Evolutionary conservation across 2,888 invertebrate species (phyloP), one percentile per base, ranked within the genome.

Genomic region (Drosophila putrida): DNA sequence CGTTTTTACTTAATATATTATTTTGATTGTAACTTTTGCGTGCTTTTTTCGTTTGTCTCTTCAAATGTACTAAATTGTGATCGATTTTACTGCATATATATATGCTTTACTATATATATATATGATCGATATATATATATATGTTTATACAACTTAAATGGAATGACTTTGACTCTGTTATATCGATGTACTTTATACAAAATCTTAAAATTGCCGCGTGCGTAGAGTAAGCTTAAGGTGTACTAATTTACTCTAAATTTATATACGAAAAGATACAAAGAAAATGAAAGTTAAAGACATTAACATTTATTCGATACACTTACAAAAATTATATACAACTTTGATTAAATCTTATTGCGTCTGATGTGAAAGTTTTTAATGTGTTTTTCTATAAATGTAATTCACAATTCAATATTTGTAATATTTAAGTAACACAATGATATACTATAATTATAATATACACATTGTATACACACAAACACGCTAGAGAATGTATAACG

Each of bases 111-210:
- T 39, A 27, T 27, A 54, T 13, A 50, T n/a, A 36, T 9, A 41
- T 13, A n/a, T n/a, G n/a, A n/a, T n/a, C n/a, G n/a, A n/a, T 25
- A 54, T 27, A 44, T 20, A 31, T 35, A 43, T 50, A 41, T 55
- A 31, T 41, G 15, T 36, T 46, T 55, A 62, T 66, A 55, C 38
- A 41, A 43, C 36, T 46, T 61, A 54, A 47, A 70, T 70, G 62
- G 50, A 62, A 71, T 55, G 54, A 55, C 43, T 55, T 43, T 71
- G 61, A 76, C 54, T 49, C 54, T 75, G 76, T 74, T 76, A 62
- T 62, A 76, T 71, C 58, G 54, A 75, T 76, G 74, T 75, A 76
- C 64, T 75, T 76, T 74, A 65, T 54, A 58, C 57, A 59, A 33
- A 33, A 58, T 50, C 43, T 39, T 47, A 55, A 62, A 31, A 46